Evolutionary conservation across 2,113 vertebrate species (phyloP), one percentile per base, ranked within the genome.

Genomic region (Heliornis fulica): DNA sequence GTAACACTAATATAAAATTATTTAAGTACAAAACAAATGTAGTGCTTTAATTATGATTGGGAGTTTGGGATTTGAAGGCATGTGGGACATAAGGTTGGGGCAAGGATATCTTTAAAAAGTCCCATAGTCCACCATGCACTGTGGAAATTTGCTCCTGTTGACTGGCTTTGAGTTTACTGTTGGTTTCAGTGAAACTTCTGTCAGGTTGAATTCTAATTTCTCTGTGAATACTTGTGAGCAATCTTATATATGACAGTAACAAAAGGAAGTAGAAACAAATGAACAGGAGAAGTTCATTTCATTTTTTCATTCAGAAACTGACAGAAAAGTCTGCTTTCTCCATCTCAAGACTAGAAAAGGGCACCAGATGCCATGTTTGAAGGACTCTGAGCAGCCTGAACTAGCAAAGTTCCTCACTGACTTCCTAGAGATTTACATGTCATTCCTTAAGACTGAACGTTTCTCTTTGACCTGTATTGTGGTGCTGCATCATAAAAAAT

Each of bases 401-500:
- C 8, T 53, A 66, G 23, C 21, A 51, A 60, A 91, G 19, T 50
- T 85, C 40, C 22, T 20, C 10, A 13, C 7, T 76, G 38, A 54
- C n/a, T 66, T 88, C 21, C 31, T 54, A 50, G 32, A 72, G 5
- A 57, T 87, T 43, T 69, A n/a, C 3, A 8, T 22, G 3, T 5
- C 40, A 5, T 8, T 22, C 41, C 63, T 41, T 10, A 26, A 43
- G 22, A 83, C 7, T 21, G 11, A 88, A n/a, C 43, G 51, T 68
- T 93, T 86, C 40, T 76, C 5, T 84, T 64, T 92, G 51, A 89
- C 88, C 65, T 72, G 56, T 45, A 17, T 36, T 60, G 20, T 78
- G 31, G 19, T 48, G 43, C 21, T 90, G 25, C 34, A 32, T 65
- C 36, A 90, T 90, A 69, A 94, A 95, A 93, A 92, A 60, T 59